phyloP scores from a whole-genome alignment of 1,140 invertebrate species.

The Ceratosolen fusciceps region DNA sequence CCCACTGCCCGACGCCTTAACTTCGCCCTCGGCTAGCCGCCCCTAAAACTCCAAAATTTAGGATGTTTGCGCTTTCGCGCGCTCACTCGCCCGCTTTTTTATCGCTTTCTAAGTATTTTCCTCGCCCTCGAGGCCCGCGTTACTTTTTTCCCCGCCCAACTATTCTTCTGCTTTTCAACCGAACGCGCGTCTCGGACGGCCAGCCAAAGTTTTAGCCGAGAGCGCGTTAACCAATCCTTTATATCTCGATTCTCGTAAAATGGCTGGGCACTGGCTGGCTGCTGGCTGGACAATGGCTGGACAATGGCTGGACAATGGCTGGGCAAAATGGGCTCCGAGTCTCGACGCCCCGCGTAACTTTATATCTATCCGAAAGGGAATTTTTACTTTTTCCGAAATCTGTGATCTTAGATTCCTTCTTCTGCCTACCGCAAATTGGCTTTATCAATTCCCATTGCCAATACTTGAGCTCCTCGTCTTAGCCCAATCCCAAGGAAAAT shows the following conservation, averaged over 20 bases:
- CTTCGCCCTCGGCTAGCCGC: conserved; percentile 26
- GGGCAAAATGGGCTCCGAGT: too few species aligned
- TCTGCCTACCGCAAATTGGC: background rate
- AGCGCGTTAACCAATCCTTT: background rate
- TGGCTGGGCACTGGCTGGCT: too few species aligned
- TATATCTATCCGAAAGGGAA: background rate
- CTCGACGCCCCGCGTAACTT: too few species aligned
- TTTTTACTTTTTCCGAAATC: background rate
- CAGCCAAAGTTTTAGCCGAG: background rate
- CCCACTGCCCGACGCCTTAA: background rate
- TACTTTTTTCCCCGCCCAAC: background rate
- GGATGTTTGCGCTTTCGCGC: conserved; percentile 47
- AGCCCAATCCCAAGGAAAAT: too few species aligned
- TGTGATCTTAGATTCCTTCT: background rate
- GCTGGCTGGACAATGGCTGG: too few species aligned
- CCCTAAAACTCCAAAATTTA: conserved; percentile 42
- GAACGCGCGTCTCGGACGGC: background rate
- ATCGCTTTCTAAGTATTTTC: conserved; percentile 50
- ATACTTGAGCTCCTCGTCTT: too few species aligned
- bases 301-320: too few species aligned
- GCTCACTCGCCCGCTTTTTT: conserved; percentile 37
- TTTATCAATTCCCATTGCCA: too few species aligned
- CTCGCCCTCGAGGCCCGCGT: background rate
- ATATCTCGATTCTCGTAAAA: conserved; percentile 30
- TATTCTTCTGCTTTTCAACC: background rate